A percentile compares a stretch with the other conserved stretches of the same genome.
Conservation (phyloP, 2,113 vertebrate species). For the Delphinapterus leucas region DNA sequence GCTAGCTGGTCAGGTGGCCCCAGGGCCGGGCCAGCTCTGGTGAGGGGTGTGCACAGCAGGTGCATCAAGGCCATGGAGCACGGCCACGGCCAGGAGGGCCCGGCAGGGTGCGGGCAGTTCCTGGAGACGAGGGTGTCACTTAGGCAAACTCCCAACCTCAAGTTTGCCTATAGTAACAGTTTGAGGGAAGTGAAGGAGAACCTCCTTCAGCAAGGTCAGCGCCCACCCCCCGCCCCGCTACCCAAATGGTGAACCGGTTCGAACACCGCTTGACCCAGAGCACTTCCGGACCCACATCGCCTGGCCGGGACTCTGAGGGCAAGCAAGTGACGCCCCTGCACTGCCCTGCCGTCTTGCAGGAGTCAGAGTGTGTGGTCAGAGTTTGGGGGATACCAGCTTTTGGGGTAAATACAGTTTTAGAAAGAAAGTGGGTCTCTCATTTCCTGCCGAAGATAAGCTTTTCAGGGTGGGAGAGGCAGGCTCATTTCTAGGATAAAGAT, state of each 20-base stretch:
- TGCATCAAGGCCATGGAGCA: fast-evolving
- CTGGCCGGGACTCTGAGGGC: background rate
- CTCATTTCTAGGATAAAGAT: slow-evolving; percentile 59
- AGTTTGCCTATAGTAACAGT: background rate
- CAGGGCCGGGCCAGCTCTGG: background rate
- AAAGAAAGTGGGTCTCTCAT: background rate
- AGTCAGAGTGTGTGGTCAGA: background rate
- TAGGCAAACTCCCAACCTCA: background rate
- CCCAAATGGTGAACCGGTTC: background rate
- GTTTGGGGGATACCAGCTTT: no score
- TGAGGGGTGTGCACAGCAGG: background rate
- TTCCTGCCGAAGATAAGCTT: slow-evolving; percentile 35
- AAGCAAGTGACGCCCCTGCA: no score
- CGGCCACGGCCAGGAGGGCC: fast-evolving
- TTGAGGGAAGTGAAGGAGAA: background rate
- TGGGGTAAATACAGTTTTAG: fast-evolving
- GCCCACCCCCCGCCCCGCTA: background rate
- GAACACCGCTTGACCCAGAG: background rate
- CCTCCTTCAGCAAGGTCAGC: no score
- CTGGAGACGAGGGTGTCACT: background rate
- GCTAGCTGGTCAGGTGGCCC: background rate
- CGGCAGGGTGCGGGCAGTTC: fast-evolving
- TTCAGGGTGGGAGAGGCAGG: background rate
- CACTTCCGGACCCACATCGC: fast-evolving
- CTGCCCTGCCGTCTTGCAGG: background rate